A percentile compares a stretch with the other conserved stretches of the same genome.
Evolutionary conservation across 2,888 invertebrate species (phyloP).

Genomic region (Eremobia ochroleuca): DNA sequence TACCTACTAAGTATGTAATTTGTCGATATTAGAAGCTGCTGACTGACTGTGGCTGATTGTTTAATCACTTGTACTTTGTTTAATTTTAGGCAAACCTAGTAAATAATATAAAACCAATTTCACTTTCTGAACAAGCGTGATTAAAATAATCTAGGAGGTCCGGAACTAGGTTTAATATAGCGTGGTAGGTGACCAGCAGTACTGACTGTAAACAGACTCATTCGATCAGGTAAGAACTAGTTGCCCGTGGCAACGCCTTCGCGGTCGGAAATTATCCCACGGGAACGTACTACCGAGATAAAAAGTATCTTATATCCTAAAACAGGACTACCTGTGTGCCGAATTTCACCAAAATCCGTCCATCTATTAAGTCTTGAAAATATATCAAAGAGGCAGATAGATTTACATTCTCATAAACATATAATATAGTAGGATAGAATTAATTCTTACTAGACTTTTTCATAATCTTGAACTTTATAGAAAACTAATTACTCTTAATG

Average conservation of each 20-base stretch:
- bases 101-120: not conserved
- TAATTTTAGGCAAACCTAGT: too few species aligned
- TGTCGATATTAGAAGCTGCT: not conserved
- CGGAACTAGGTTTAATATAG: not conserved
- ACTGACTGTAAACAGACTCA: not conserved
- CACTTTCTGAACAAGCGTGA: not conserved
- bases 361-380: too few species aligned
- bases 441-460: too few species aligned
- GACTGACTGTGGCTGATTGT: not conserved
- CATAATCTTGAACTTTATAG: not conserved
- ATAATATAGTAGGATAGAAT: too few species aligned
- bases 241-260: not conserved
- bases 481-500: not conserved
- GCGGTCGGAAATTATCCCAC: not conserved
- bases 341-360: not conserved
- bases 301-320: not conserved
- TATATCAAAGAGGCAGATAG: not conserved
- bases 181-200: not conserved
- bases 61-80: not conserved
- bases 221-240: not conserved
- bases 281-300: not conserved
- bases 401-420: not conserved
- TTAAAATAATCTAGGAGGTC: not conserved
- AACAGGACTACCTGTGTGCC: not conserved
- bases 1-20: not conserved